phyloP scores from a whole-genome alignment of 1,140 invertebrate species.

The Ectropis grisescens region DNA sequence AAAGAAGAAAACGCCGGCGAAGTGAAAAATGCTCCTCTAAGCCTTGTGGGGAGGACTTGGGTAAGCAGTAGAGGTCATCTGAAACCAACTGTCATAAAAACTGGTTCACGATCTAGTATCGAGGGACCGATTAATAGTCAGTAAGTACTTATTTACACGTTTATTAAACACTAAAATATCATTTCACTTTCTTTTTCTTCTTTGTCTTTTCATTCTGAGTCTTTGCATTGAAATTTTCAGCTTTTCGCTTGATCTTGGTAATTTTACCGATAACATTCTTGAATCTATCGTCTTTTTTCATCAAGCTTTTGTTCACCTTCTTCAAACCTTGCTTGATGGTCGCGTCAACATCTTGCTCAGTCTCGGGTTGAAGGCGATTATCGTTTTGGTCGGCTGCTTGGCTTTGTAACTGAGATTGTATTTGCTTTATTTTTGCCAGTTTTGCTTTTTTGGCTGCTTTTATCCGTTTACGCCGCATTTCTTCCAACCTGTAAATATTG shows the following conservation, averaged over 20 bases:
- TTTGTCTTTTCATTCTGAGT: conserved; percentile 10
- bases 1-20: no score
- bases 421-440: conserved; percentile 52
- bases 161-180: no score
- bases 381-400: conserved; percentile 21
- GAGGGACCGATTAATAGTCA: no score
- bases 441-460: conserved; percentile 60
- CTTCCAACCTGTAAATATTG: conserved; percentile 47
- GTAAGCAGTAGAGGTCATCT: no score
- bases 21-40: no score
- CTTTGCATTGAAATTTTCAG: conserved; percentile 19
- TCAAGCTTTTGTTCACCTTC: conserved; percentile 55
- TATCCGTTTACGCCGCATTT: conserved; percentile 53
- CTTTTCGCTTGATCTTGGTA: conserved; percentile 63
- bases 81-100: no score
- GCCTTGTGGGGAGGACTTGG: no score
- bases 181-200: conserved; percentile 19
- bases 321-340: conserved; percentile 48
- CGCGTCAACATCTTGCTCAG: conserved; percentile 30
- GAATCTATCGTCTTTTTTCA: conserved; percentile 62
- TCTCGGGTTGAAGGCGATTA: conserved; percentile 21
- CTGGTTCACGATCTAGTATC: no score
- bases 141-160: no score
- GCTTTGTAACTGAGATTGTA: conserved; percentile 47
- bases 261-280: conserved; percentile 69